phyloP scores from a whole-genome alignment of 2,113 vertebrate genomes.

The Panthera tigris region DNA sequence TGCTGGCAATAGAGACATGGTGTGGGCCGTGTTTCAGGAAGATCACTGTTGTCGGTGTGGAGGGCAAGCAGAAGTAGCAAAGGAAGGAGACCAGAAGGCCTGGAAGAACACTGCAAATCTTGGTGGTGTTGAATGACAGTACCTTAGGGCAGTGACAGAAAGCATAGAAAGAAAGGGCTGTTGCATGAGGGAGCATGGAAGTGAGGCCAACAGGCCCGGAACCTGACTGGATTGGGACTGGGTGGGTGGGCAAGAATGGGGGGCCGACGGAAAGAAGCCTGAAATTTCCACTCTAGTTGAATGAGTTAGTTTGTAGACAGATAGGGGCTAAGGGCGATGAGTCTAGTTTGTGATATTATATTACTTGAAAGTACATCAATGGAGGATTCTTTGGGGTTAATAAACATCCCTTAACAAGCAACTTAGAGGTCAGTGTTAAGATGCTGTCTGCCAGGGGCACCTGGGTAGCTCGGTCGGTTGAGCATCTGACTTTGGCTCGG shows the following conservation, averaged over 20 bases:
- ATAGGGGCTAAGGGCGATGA: background rate
- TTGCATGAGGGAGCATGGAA: background rate
- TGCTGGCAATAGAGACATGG: background rate
- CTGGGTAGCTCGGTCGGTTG: no score
- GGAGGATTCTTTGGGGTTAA: background rate
- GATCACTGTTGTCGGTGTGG: no score
- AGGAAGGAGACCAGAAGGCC: background rate
- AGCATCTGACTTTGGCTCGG: no score
- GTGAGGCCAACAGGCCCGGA: background rate
- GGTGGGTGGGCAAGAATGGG: background rate
- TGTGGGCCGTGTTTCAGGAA: background rate
- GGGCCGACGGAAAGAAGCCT: background rate
- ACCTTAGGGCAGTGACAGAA: background rate
- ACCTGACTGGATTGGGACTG: background rate
- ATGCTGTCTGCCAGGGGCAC: background rate
- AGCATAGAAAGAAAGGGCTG: background rate
- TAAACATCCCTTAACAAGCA: background rate
- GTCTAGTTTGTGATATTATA: background rate
- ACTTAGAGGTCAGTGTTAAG: background rate
- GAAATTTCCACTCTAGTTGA: background rate
- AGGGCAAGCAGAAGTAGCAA: background rate
- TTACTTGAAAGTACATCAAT: background rate
- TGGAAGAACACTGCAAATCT: background rate
- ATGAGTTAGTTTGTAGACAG: background rate
- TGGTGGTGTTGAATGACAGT: background rate